Conservation (phyloP, 2,797 vertebrate genomes). For the Morelia viridis region DNA sequence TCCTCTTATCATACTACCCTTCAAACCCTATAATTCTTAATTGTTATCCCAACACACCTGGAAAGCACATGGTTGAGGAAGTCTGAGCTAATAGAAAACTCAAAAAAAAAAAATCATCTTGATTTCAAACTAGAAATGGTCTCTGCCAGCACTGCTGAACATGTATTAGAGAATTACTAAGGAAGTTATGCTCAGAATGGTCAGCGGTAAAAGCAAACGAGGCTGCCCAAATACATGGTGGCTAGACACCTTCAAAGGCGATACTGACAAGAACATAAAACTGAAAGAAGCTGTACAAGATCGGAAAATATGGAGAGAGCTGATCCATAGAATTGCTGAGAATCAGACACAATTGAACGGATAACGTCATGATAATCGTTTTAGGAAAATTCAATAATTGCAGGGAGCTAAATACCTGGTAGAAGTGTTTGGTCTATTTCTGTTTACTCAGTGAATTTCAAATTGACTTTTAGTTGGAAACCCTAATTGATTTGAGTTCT, state of each 20-base stretch:
- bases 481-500: neutral
- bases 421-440: neutral
- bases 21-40: neutral
- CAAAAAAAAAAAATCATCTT: neutral
- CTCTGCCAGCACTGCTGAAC: slow-evolving; percentile 14
- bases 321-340: no score
- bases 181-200: no score
- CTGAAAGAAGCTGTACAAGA: no score
- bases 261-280: no score
- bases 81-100: slow-evolving; percentile 25
- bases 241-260: no score
- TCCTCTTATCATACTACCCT: neutral
- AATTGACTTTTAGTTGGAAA: neutral
- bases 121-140: slow-evolving; percentile 53
- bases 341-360: no score
- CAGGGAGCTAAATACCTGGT: slow-evolving; percentile 29
- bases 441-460: slow-evolving; percentile 4
- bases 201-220: no score
- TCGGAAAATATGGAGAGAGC: no score
- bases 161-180: slow-evolving; percentile 27
- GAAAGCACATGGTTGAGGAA: slow-evolving; percentile 29
- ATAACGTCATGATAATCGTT: neutral
- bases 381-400: slow-evolving; percentile 28
- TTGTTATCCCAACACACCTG: neutral
- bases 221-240: no score